Percentiles rank a stretch among this genome's conserved stretches.
Conservation (phyloP, 2,888 invertebrate genomes). For the Sesia apiformis region DNA sequence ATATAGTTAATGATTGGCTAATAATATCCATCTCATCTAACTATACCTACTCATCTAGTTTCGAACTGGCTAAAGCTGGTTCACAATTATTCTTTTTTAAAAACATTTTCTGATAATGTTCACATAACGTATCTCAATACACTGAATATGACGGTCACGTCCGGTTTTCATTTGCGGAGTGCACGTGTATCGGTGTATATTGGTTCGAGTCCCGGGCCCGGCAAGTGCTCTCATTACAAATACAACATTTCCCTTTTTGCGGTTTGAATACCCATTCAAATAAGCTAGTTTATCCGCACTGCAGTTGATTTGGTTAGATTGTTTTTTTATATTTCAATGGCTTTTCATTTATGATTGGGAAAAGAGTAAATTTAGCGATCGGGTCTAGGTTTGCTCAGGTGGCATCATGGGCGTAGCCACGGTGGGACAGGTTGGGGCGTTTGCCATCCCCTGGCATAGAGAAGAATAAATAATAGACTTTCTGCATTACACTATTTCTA, state of each 20-base stretch:
- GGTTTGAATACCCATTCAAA: conserved; percentile 35
- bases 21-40: neutral
- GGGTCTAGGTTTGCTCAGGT: too few relatives aligned
- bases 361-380: too few relatives aligned
- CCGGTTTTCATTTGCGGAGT: conserved; percentile 32
- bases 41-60: neutral
- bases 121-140: neutral
- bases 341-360: too few relatives aligned
- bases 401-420: too few relatives aligned
- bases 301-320: neutral
- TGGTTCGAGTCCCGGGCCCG: conserved; percentile 16
- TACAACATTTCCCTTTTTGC: conserved; percentile 24
- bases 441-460: too few relatives aligned
- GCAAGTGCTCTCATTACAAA: conserved; percentile 24
- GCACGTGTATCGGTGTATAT: conserved; percentile 21
- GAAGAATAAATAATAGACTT: too few relatives aligned
- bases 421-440: too few relatives aligned
- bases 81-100: neutral
- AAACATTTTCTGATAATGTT: neutral
- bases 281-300: conserved; percentile 28
- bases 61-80: neutral
- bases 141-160: conserved; percentile 22
- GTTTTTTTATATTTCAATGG: neutral
- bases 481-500: too few relatives aligned
- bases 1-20: too few relatives aligned